Evolutionary conservation across 2,797 vertebrate genomes (phyloP), one percentile per base, ranked within the genome.

Genomic region (Onychomys torridus): DNA sequence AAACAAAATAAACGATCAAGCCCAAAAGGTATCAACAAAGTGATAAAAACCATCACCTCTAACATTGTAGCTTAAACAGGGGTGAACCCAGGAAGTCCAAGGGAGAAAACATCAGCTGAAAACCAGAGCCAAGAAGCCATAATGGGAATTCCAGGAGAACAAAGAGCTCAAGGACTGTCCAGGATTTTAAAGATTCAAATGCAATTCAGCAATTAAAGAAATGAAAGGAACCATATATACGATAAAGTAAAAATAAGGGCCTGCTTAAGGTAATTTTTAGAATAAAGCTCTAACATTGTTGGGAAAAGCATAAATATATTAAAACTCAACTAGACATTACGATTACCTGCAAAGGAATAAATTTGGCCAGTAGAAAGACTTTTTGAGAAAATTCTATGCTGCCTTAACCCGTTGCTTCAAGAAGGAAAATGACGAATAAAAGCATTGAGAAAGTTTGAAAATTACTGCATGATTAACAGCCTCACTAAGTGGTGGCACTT

Each of bases 371-470:
- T 57, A 83, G 14, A 65, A 78, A 78, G 59, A 88, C 13, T 79
- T 96, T 73, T 90, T 43, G 69, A 61, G 90, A 52, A 34, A 78
- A 5, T 57, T 89, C 21, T 87, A 40, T 65, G 65, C 11, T 84
- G 29, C 87, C 4, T 52, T 89, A 90, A 90, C 7, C 34, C 52
- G 76, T 88, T 52, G 40, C n/a, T 75, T 27, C 34, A 43, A 89
- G 73, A 93, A 71, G n/a, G 10, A 88, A 78, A 89, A 73, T n/a
- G 34, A 86, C n/a, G n/a, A 93, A 76, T 89, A 83, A 91, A 85
- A 43, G 46, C 21, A 34, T 92, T 95, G 87, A 94, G 89, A 10
- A 77, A 78, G 17, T 83, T 97, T 94, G 32, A 85, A 93, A 94
- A 94, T 37, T 27, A 8, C 46, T 93, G 85, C n/a, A 52, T 49